Conservation (phyloP, 2,888 invertebrate genomes). For the Philaethria dido region DNA sequence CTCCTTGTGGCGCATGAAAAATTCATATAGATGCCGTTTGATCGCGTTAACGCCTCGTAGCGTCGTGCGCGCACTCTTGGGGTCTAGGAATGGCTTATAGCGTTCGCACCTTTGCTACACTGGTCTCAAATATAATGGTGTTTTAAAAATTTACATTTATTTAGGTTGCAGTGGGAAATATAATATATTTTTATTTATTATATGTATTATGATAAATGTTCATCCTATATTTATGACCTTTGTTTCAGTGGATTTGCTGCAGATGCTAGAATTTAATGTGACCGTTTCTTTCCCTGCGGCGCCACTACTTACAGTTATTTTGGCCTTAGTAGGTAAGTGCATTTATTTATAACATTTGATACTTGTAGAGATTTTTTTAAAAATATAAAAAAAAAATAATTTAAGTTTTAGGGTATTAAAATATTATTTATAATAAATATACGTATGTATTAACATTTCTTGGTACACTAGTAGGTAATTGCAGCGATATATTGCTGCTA, state of each 20-base stretch:
- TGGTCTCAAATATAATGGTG: constrained; percentile 7
- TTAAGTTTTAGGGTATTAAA: background rate
- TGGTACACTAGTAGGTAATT: constrained; percentile 17
- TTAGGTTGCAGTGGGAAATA: background rate
- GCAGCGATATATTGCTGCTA: constrained; percentile 27
- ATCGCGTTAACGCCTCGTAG: constrained; percentile 68
- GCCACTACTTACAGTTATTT: constrained; percentile 97
- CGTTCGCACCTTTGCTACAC: constrained; percentile 43
- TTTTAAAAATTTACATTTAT: constrained; percentile 20
- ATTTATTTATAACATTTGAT: constrained; percentile 12
- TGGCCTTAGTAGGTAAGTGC: constrained; percentile 98
- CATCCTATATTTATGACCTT: constrained; percentile 38
- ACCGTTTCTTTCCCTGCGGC: constrained; percentile 98
- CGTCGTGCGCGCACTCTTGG: constrained; percentile 67
- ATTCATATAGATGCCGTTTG: constrained; percentile 75
- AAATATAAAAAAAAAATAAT: background rate
- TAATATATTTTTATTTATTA: constrained; percentile 7
- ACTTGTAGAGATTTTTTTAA: background rate
- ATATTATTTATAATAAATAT: constrained; percentile 30
- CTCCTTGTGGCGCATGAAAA: constrained; percentile 78
- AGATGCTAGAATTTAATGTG: constrained; percentile 98
- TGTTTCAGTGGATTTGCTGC: constrained; percentile 96
- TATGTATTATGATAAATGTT: background rate
- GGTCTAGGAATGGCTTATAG: constrained; percentile 62
- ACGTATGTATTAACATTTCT: constrained; percentile 23